Conservation (phyloP, 2,797 vertebrate species). For the Erethizon dorsatum region DNA sequence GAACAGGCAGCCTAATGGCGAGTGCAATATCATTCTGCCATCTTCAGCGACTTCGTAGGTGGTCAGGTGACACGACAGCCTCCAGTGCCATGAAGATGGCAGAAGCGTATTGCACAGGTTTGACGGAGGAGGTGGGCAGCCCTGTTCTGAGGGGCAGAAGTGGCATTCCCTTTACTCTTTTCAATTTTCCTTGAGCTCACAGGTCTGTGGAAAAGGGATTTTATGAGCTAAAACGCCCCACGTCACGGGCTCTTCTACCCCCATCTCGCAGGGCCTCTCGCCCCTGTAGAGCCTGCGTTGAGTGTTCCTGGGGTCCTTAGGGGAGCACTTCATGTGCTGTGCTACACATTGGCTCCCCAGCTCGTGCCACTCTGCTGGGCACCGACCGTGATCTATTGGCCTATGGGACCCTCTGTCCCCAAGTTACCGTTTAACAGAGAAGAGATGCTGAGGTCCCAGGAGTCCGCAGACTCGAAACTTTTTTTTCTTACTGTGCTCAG, state of each 20-base stretch:
- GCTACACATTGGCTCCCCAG: too few species aligned
- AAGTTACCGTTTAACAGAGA: not conserved
- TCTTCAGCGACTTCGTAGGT: not conserved
- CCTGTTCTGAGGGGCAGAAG: not conserved
- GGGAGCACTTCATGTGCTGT: not conserved
- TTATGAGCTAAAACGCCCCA: not conserved
- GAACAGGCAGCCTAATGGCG: conserved; percentile 4
- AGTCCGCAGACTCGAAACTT: not conserved
- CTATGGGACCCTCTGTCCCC: not conserved
- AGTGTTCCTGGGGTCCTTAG: not conserved
- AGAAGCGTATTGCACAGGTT: not conserved
- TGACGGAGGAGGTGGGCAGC: too few species aligned
- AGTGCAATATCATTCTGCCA: not conserved
- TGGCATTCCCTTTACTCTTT: not conserved
- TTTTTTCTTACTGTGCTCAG: not conserved
- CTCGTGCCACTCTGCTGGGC: not conserved
- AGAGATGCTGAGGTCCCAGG: not conserved
- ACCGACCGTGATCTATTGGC: rapidly evolving
- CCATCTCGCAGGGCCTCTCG: not conserved
- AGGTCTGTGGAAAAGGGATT: not conserved
- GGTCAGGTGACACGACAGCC: not conserved
- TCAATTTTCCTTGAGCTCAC: not conserved
- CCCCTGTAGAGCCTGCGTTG: not conserved
- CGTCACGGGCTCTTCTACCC: not conserved
- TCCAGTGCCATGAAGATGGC: not conserved